Conservation (phyloP, 2,113 vertebrate species). For the Sylvietta virens region DNA sequence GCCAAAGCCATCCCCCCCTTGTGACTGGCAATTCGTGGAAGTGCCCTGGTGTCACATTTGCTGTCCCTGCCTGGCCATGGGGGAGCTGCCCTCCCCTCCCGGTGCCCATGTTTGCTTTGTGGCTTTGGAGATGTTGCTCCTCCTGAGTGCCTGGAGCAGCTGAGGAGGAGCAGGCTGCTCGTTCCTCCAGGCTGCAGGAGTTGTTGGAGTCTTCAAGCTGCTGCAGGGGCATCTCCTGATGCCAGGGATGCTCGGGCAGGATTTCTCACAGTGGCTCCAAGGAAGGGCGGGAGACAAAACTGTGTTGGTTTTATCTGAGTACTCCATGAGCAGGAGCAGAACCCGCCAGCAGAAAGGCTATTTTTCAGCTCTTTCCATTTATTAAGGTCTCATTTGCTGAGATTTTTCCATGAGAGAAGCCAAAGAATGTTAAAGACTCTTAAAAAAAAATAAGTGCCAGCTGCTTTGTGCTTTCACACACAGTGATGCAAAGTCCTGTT, state of each 20-base stretch:
- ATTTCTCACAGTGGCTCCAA: neutral
- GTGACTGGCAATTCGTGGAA: rapidly evolving
- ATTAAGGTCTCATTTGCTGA: conserved; percentile 21
- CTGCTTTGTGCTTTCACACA: neutral
- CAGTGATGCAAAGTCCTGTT: neutral
- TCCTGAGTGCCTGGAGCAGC: neutral
- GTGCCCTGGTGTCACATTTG: neutral
- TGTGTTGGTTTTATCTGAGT: neutral
- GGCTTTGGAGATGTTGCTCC: neutral
- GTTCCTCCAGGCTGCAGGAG: neutral
- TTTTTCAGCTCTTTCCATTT: conserved; percentile 51
- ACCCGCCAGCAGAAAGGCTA: neutral
- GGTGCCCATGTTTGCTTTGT: neutral
- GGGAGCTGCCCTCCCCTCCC: neutral
- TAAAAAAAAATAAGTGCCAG: neutral
- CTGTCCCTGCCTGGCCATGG: neutral
- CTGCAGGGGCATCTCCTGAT: neutral
- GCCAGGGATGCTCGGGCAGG: neutral
- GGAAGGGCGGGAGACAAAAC: neutral
- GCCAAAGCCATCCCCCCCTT: neutral
- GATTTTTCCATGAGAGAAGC: conserved; percentile 43
- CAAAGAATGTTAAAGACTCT: conserved; percentile 43
- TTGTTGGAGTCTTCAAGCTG: neutral
- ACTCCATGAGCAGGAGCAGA: neutral
- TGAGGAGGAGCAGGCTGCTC: neutral